Evolutionary conservation across 2,797 vertebrate genomes (phyloP).

Genomic region (Anas capensis): DNA sequence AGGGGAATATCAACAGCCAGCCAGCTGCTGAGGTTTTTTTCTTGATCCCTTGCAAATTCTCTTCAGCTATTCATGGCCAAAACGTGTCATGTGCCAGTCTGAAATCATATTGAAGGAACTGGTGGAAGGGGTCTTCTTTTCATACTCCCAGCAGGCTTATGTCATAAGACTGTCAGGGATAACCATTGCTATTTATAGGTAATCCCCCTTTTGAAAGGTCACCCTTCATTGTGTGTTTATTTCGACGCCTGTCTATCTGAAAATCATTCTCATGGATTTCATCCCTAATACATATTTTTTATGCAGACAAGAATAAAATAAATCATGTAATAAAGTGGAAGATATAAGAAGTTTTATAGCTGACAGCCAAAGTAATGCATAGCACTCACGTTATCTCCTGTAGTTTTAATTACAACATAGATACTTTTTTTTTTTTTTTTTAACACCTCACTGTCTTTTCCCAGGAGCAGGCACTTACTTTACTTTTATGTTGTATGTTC

Average conservation of each 20-base stretch:
- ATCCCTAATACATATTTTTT: neutral
- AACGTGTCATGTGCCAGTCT: conserved; percentile 15
- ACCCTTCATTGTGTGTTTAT: conserved; percentile 78
- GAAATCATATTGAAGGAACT: conserved; percentile 37
- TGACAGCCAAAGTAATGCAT: neutral
- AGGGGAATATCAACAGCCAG: neutral
- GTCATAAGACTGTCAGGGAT: conserved; percentile 76
- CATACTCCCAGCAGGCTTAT: conserved; percentile 50
- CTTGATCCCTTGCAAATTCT: conserved; percentile 70
- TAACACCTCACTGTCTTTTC: neutral
- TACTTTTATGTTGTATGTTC: conserved; percentile 4
- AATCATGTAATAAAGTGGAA: conserved; percentile 13
- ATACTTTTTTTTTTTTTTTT: neutral
- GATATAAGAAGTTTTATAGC: neutral
- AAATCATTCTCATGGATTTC: conserved; percentile 22
- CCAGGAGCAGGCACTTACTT: conserved; percentile 17
- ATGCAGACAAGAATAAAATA: conserved; percentile 56
- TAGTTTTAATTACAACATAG: neutral
- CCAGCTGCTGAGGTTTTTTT: conserved; percentile 41
- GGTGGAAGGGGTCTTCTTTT: conserved; percentile 62
- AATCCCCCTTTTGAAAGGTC: conserved; percentile 84
- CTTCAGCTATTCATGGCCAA: conserved; percentile 59
- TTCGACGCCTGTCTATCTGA: conserved; percentile 44
- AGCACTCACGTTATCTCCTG: neutral
- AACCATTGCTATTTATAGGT: conserved; percentile 86